Evolutionary conservation across 2,888 invertebrate species (phyloP).

Genomic region (Syrphus vitripennis): DNA sequence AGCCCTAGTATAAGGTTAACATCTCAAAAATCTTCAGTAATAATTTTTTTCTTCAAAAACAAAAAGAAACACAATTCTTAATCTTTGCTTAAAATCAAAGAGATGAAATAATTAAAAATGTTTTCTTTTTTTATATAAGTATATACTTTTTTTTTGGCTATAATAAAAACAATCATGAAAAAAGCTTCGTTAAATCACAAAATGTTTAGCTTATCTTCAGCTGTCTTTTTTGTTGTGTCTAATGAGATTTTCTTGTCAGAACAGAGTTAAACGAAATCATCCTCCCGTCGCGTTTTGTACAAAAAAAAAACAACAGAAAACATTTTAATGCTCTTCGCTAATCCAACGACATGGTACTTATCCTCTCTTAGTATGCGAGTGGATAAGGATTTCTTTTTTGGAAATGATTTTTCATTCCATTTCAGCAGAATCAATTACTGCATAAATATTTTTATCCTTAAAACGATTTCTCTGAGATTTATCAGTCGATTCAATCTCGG

Average conservation of each 20-base stretch:
- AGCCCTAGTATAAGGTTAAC: not conserved
- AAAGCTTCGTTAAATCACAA: not conserved
- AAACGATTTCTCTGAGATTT: slow-evolving; percentile 23
- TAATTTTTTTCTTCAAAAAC: not conserved
- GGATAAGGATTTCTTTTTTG: not conserved
- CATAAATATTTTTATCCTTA: slow-evolving; percentile 9
- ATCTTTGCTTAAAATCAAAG: not conserved
- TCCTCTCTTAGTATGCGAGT: not conserved
- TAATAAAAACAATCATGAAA: slow-evolving; percentile 1
- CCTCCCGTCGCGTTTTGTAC: not conserved
- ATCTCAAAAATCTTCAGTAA: not conserved
- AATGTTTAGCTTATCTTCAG: not conserved
- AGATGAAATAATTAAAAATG: slow-evolving; percentile 5
- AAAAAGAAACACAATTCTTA: not conserved
- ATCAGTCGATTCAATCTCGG: slow-evolving; percentile 6
- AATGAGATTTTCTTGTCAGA: not conserved
- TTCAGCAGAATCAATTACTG: not conserved
- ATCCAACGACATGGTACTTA: slow-evolving; percentile 18
- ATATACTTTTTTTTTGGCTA: not conserved
- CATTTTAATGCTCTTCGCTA: slow-evolving; percentile 20
- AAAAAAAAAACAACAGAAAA: too few relatives aligned
- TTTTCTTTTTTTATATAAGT: not conserved
- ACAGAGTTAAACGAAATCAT: not conserved
- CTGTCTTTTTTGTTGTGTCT: not conserved
- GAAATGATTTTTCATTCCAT: not conserved